Percentiles rank a stretch among this genome's conserved stretches.
Conservation (phyloP, 1,140 invertebrate genomes). For the Nasonia vitripennis region DNA sequence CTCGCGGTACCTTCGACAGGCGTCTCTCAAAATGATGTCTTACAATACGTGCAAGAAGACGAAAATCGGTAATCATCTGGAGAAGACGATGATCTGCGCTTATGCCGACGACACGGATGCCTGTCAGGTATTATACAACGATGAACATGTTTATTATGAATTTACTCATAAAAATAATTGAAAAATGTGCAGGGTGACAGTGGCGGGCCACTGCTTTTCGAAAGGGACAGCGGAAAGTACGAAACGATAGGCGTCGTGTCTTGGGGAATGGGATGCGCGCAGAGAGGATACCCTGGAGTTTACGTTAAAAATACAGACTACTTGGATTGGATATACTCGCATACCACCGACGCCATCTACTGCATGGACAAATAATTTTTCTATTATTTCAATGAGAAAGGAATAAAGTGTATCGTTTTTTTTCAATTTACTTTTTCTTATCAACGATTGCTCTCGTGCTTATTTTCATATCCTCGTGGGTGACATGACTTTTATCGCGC, state of each 20-base stretch:
- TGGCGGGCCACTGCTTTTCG: constrained; percentile 73
- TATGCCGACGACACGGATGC: constrained; percentile 76
- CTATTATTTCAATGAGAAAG: constrained; percentile 22
- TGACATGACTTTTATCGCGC: constrained; percentile 38
- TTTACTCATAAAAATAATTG: constrained; percentile 36
- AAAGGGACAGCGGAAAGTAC: constrained; percentile 68
- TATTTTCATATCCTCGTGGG: not conserved
- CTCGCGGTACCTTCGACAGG: constrained; percentile 75
- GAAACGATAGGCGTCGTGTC: constrained; percentile 72
- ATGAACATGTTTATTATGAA: not conserved
- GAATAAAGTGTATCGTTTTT: not conserved
- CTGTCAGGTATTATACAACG: constrained; percentile 74
- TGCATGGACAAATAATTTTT: constrained; percentile 58
- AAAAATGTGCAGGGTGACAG: constrained; percentile 79
- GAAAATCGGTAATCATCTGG: constrained; percentile 70
- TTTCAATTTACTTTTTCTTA: constrained; percentile 48
- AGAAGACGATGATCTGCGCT: constrained; percentile 75
- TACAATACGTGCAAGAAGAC: constrained; percentile 69
- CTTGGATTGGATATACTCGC: constrained; percentile 76
- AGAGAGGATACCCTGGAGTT: constrained; percentile 76
- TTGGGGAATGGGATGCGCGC: constrained; percentile 79
- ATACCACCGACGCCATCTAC: constrained; percentile 69
- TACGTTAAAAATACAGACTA: constrained; percentile 78
- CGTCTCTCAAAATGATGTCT: constrained; percentile 72
- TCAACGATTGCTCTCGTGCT: not conserved